Percentiles rank a stretch among this genome's conserved stretches.
Evolutionary conservation across 92 coral and sea anemone genomes (phyloP).

Genomic region (Anthopleura xanthogrammica): DNA sequence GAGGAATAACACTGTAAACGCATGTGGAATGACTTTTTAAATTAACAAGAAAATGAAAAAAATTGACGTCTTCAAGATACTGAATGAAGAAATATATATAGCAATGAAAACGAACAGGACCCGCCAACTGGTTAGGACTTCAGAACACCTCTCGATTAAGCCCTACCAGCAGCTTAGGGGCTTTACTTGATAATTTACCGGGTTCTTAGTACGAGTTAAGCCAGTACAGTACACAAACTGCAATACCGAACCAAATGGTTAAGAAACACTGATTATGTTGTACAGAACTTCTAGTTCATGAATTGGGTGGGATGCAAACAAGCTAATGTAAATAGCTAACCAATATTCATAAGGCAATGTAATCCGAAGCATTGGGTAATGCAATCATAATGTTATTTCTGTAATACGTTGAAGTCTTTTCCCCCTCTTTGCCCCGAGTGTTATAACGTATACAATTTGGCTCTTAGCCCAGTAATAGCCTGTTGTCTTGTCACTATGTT

Average conservation of each 20-base stretch:
- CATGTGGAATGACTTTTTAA: background rate
- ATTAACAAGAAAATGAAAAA: background rate
- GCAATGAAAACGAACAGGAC: background rate
- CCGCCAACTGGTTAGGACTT: background rate
- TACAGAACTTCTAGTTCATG: background rate
- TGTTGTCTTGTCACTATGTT: background rate
- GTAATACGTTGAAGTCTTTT: background rate
- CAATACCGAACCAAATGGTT: background rate
- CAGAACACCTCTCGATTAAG: background rate
- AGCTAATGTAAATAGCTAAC: background rate
- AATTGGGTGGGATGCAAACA: background rate
- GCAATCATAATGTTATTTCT: background rate
- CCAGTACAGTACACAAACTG: background rate
- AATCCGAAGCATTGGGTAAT: background rate
- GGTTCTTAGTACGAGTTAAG: background rate
- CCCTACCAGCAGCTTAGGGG: background rate
- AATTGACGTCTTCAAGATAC: background rate
- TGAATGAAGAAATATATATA: background rate
- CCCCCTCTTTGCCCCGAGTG: background rate
- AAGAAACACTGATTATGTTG: background rate
- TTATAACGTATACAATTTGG: background rate
- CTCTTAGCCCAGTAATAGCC: background rate
- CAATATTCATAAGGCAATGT: background rate
- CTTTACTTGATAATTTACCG: background rate
- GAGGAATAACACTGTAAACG: background rate